Percentiles rank a stretch among this genome's conserved stretches.
Evolutionary conservation across 2,113 vertebrate genomes (phyloP).

Genomic region (Spea bombifrons): DNA sequence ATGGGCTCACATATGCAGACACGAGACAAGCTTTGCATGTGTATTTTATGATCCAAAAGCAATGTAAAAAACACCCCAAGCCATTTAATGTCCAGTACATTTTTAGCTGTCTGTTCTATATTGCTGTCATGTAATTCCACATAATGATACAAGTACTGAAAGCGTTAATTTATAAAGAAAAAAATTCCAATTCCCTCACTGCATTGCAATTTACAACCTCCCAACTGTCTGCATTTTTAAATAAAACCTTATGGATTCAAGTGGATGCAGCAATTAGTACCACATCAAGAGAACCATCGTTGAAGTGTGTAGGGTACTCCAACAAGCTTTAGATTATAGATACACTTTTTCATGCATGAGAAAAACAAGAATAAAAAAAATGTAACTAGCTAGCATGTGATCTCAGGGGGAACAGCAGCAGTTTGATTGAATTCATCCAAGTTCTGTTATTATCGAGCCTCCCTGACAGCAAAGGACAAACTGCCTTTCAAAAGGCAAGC

Average conservation of each 20-base stretch:
- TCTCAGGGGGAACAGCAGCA: slow-evolving; percentile 22
- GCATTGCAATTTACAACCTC: not conserved
- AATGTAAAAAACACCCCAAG: too few relatives aligned
- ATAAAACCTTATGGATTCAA: not conserved
- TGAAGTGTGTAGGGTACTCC: not conserved
- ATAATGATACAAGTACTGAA: too few relatives aligned
- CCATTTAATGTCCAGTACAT: too few relatives aligned
- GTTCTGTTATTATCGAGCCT: slow-evolving; percentile 39
- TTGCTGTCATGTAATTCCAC: too few relatives aligned
- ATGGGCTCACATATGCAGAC: too few relatives aligned
- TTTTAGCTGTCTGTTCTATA: too few relatives aligned
- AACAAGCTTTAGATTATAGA: not conserved
- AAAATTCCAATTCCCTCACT: not conserved
- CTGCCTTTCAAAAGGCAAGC: slow-evolving; percentile 36
- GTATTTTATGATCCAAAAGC: too few relatives aligned
- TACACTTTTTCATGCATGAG: slow-evolving; percentile 26
- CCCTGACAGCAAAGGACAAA: slow-evolving; percentile 41
- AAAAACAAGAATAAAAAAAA: slow-evolving; percentile 22
- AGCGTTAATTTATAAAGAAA: too few relatives aligned
- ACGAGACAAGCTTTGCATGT: too few relatives aligned
- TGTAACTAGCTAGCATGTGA: slow-evolving; percentile 29
- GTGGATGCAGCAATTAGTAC: slow-evolving; percentile 1
- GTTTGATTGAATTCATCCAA: slow-evolving; percentile 44
- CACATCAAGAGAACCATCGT: not conserved
- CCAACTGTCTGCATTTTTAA: not conserved